A percentile compares a stretch with the other conserved stretches of the same genome.
Conservation (phyloP, 2,888 invertebrate species). For the Nomada fucata region DNA sequence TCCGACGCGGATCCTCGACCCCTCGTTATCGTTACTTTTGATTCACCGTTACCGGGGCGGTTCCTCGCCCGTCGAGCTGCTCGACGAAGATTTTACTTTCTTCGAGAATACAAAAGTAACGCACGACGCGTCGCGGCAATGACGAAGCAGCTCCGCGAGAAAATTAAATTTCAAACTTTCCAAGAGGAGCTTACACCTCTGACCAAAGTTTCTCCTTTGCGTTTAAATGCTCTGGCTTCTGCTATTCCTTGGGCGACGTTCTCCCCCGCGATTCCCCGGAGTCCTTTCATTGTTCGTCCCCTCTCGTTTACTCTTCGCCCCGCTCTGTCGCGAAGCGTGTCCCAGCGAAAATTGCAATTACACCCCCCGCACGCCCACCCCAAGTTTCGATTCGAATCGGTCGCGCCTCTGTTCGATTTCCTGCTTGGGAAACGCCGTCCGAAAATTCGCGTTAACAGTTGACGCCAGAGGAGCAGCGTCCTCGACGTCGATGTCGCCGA, state of each 20-base stretch:
- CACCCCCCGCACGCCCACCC: background rate
- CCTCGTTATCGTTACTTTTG: no score
- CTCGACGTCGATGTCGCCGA: background rate
- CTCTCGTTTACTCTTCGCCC: background rate
- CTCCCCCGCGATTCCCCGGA: background rate
- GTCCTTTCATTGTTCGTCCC: background rate
- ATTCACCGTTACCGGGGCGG: no score
- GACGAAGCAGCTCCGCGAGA: background rate
- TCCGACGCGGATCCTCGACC: background rate
- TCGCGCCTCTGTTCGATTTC: background rate
- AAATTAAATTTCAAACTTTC: slow-evolving; percentile 14
- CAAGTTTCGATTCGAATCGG: background rate
- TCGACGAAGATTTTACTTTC: no score
- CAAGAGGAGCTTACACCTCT: background rate
- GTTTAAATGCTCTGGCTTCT: background rate
- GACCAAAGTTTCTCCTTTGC: slow-evolving; percentile 7
- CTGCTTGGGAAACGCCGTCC: background rate
- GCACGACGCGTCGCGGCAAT: background rate
- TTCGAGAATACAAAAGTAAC: background rate
- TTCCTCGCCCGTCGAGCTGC: no score
- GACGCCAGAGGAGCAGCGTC: background rate
- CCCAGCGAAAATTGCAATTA: slow-evolving; percentile 20
- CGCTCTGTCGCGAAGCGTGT: background rate
- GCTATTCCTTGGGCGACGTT: background rate
- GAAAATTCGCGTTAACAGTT: background rate